Percentiles rank a stretch among this genome's conserved stretches.
Evolutionary conservation across 2,888 invertebrate species (phyloP).

Genomic region (Electrophaes corylata): DNA sequence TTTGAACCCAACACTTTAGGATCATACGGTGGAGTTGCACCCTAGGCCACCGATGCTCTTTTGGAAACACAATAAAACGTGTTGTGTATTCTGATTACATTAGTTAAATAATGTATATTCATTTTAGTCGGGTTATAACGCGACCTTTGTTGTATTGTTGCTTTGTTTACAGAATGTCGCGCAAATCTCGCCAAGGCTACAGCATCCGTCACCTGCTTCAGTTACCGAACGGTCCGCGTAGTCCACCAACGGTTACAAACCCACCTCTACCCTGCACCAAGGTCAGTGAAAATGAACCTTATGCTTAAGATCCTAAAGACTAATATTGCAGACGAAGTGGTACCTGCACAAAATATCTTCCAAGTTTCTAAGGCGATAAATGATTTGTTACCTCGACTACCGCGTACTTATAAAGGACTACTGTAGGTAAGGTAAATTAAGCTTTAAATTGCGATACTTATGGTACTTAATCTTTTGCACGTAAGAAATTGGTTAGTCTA

Average conservation of each 20-base stretch:
- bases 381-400: not conserved
- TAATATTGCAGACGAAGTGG: not conserved
- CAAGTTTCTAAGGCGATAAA: conserved; percentile 5
- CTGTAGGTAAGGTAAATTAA: not conserved
- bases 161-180: conserved; percentile 73
- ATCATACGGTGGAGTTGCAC: no score
- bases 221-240: conserved; percentile 70
- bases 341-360: not conserved
- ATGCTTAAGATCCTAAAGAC: not conserved
- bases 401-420: not conserved
- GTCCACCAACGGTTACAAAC: conserved; percentile 63
- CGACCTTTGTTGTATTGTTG: no score
- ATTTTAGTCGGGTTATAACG: no score
- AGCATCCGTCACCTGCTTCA: conserved; percentile 80
- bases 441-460: not conserved
- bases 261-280: conserved; percentile 69
- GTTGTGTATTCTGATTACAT: no score
- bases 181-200: conserved; percentile 78
- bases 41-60: no score
- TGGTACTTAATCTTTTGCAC: not conserved
- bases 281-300: conserved; percentile 54
- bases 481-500: not conserved
- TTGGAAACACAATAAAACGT: no score
- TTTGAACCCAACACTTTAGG: no score
- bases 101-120: no score